Base-by-base conservation (phyloP, 2,888 invertebrate species). In the Cephus nigrinus region DNA sequence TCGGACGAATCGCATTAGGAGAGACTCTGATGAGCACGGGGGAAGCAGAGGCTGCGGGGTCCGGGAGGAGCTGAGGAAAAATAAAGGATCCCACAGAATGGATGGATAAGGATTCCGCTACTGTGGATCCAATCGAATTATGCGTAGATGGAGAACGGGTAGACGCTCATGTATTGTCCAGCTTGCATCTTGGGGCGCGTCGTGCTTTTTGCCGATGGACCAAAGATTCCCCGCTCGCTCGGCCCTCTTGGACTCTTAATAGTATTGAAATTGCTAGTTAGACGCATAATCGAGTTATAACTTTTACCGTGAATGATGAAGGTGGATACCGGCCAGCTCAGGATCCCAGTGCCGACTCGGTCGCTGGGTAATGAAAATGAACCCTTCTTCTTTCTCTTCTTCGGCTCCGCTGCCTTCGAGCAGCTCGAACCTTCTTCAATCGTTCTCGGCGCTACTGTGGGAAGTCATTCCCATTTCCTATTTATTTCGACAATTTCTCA, bases 211-310 rank as follows among this genome's bases (percentile, higher is more conserved):
- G 77, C 81, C 80, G 75, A 74, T 72, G 85, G 87, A 87, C 86
- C 75, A 86, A 87, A 88, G 84, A 84, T 87, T 80, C 80, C 72
- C 86, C 77, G 81, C 80, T 75, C 33, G 69, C 75, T 75, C 77
- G 68, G 75, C 81, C 84, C 81, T 83, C 83, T 55, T 55, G 80
- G 82, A 82, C 82, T 88, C 88, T 89, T 89, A 89, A 90, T 90
- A 88, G 88, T 90, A 90, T 90, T 87, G 88, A 89, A 90, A 90
- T 90, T 89, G 87, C 89, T 88, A 87, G 90, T 89, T 90, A 87
- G 87, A 87, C 84, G 88, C 85, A 86, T 90, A 90, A 90, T 90
- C 90, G 90, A 90, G 88, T 90, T 90, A 89, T 85, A 89, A 89
- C 84, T 90, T 90, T 90, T 89, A 86, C 88, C 83, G 84, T 79